phyloP scores from a whole-genome alignment of 2,113 vertebrate species.

The Myodes glareolus region DNA sequence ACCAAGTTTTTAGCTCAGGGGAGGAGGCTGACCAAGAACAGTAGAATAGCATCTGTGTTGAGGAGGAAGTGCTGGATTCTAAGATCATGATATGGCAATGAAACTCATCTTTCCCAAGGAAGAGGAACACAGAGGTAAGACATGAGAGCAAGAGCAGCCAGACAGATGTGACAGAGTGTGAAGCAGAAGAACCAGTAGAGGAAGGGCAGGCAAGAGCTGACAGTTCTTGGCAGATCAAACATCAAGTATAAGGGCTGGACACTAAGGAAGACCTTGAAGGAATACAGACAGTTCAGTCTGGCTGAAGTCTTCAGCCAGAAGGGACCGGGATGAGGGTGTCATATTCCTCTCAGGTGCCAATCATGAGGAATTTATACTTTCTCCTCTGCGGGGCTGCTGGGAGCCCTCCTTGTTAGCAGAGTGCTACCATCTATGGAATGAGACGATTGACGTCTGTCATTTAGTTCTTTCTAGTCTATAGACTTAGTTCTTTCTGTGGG shows the following conservation, averaged over 20 bases:
- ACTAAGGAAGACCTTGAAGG: background rate
- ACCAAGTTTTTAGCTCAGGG: background rate
- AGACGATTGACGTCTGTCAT: background rate
- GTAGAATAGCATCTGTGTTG: background rate
- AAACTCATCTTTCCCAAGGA: background rate
- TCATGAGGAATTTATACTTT: background rate
- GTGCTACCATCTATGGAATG: background rate
- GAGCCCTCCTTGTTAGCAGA: background rate
- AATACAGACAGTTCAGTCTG: background rate
- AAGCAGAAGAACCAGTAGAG: background rate
- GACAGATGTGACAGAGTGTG: background rate
- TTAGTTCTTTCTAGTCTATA: background rate
- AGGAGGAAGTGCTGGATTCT: background rate
- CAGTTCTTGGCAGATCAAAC: background rate
- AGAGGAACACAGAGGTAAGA: background rate
- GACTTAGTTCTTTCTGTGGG: background rate
- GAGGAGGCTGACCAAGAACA: background rate
- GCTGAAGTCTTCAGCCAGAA: background rate
- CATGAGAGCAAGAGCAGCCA: background rate
- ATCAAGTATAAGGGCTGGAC: background rate
- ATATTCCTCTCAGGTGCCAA: background rate
- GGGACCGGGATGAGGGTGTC: background rate
- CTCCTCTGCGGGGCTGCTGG: background rate
- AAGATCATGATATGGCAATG: background rate
- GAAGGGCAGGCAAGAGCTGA: background rate